phyloP scores from a whole-genome alignment of 1,140 invertebrate species.

The Hylaeus anthracinus region DNA sequence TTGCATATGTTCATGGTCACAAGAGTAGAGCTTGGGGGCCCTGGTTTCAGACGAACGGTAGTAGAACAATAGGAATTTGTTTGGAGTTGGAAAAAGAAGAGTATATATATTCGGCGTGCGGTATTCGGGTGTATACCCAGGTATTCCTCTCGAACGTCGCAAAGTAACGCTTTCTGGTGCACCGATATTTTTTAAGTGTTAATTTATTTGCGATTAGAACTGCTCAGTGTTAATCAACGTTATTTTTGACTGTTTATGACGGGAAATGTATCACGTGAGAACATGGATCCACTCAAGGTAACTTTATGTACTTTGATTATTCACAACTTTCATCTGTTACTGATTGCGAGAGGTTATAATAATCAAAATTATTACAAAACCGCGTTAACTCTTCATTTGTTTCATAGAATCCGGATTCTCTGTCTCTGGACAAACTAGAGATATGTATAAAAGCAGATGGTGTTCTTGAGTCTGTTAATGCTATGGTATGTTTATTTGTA shows the following conservation, averaged over 20 bases:
- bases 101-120: no score
- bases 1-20: no score
- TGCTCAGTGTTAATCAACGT: slow-evolving; percentile 1
- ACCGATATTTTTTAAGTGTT: background rate
- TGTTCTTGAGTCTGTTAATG: slow-evolving; percentile 60
- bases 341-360: background rate
- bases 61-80: no score
- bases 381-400: background rate
- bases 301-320: background rate
- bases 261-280: slow-evolving; percentile 36
- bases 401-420: slow-evolving; percentile 69
- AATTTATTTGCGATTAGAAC: background rate
- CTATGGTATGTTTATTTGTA: slow-evolving; percentile 69
- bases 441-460: slow-evolving; percentile 66
- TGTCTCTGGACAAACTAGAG: slow-evolving; percentile 70
- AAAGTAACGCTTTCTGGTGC: background rate
- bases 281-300: slow-evolving; percentile 57
- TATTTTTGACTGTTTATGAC: slow-evolving; percentile 51
- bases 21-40: no score
- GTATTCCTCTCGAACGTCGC: no score
- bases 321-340: background rate
- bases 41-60: no score
- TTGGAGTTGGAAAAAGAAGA: no score
- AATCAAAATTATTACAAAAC: background rate
- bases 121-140: no score